Evolutionary conservation across 2,797 vertebrate species (phyloP), one percentile per base, ranked within the genome.

Genomic region (Aplochiton taeniatus): DNA sequence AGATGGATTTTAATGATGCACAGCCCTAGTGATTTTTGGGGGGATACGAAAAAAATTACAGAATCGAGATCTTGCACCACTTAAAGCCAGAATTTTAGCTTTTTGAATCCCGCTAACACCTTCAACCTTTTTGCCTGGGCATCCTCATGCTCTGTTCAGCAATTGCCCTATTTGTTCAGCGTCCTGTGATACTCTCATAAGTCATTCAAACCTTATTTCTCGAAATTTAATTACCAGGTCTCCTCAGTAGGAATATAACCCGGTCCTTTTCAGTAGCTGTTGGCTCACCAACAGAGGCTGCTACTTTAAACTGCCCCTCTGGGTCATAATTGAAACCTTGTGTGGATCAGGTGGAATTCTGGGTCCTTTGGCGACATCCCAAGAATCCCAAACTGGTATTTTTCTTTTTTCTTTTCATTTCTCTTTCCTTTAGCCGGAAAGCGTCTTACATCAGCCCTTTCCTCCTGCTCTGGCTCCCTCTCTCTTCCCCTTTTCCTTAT

Each of bases 301-400:
- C 81, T 75, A 82, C 87, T 85, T 78, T 74, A 90, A 88, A 90
- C 91, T 89, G 88, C 81, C 86, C 83, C 84, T 87, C 79, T 64
- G 83, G 86, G 87, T 84, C 89, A 85, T 94, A 96, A 97, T 95
- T 95, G 92, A 93, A 96, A 94, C 94, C 95, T 94, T 93, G 94
- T 96, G 95, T 93, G 92, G 83, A 87, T 91, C 90, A 92, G 90
- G 92, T 88, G 88, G 92, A 94, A 94, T 94, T 94, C 92, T 93
- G 93, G 94, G 91, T 91, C 89, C 91, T 90, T 85, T 94, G 94
- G 95, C 91, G 13, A 68, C 77, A 63, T 80, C 88, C 93, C 93
- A 93, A 89, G 90, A 92, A 92, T 93, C 90, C 72, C 51, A 73
- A 91, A 95, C 92, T 87, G 93, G 81, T 85, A 93, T 91, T 89